Evolutionary conservation across 1,140 invertebrate genomes (phyloP).

Genomic region (Triops cancriformis): DNA sequence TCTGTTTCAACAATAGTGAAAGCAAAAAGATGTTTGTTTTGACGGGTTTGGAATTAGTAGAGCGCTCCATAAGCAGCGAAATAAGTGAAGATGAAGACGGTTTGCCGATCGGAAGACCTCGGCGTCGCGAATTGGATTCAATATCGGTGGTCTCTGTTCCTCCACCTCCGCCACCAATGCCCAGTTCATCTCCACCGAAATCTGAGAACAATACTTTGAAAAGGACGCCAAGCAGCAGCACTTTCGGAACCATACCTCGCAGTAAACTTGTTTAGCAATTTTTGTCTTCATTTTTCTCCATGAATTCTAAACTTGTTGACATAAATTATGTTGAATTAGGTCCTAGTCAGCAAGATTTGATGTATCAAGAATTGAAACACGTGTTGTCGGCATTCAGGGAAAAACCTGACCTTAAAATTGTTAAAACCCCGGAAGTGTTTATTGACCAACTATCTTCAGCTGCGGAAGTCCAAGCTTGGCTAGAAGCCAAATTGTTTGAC

Average conservation of each 20-base stretch:
- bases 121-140: background rate
- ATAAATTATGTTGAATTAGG: background rate
- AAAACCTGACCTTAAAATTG: slow-evolving; percentile 47
- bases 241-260: background rate
- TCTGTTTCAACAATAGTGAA: too few relatives aligned
- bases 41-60: background rate
- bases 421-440: slow-evolving; percentile 59
- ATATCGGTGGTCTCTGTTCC: slow-evolving; percentile 19
- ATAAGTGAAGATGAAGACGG: slow-evolving; percentile 31
- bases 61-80: slow-evolving; percentile 9
- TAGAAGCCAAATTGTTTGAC: slow-evolving; percentile 64
- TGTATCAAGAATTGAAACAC: slow-evolving; percentile 60
- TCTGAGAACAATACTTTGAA: background rate
- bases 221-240: background rate
- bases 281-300: background rate
- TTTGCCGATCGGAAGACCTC: slow-evolving; percentile 24
- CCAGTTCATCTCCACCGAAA: slow-evolving; percentile 20
- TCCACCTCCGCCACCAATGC: slow-evolving; percentile 29
- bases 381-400: slow-evolving; percentile 53
- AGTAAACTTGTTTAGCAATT: background rate
- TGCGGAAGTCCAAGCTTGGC: slow-evolving; percentile 62
- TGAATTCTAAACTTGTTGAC: background rate
- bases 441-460: slow-evolving; percentile 55
- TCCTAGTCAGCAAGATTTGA: slow-evolving; percentile 38
- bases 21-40: background rate